Evolutionary conservation across 2,888 invertebrate species (phyloP).

Genomic region (Ferdinandea cuprea): DNA sequence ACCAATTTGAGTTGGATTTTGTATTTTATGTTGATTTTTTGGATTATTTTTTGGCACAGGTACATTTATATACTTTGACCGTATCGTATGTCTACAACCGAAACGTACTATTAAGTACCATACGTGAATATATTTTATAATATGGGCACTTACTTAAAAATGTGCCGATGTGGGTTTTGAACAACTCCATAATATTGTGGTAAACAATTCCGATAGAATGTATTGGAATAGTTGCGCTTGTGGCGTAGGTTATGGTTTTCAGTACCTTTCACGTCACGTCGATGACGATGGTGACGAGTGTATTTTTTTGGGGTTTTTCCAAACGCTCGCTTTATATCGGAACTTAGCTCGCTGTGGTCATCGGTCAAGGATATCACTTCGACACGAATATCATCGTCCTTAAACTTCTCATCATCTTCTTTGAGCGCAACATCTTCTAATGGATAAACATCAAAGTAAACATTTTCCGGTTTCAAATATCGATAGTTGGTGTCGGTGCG

Average conservation of each 20-base stretch:
- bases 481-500: conserved; percentile 65
- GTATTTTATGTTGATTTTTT: not conserved
- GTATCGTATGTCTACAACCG: conserved; percentile 62
- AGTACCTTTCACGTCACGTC: conserved; percentile 75
- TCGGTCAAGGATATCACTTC: conserved; percentile 75
- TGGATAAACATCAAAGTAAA: conserved; percentile 79
- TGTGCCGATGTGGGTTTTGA: not conserved
- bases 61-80: conserved; percentile 60
- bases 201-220: conserved; percentile 14
- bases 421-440: conserved; percentile 76
- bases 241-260: conserved; percentile 11
- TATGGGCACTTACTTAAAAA: not conserved
- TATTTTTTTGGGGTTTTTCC: conserved; percentile 79
- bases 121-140: not conserved
- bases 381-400: conserved; percentile 67
- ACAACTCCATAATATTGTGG: conserved; percentile 39
- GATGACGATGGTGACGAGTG: conserved; percentile 76
- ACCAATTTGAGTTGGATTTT: not conserved
- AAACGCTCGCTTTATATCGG: conserved; percentile 74
- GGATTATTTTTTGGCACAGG: not conserved
- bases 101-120: not conserved
- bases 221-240: conserved; percentile 31
- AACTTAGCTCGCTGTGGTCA: conserved; percentile 36
- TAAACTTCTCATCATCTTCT: conserved; percentile 65
- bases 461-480: conserved; percentile 76